phyloP scores from a whole-genome alignment of 2,113 vertebrate species.

The Lutjanus erythropterus region DNA sequence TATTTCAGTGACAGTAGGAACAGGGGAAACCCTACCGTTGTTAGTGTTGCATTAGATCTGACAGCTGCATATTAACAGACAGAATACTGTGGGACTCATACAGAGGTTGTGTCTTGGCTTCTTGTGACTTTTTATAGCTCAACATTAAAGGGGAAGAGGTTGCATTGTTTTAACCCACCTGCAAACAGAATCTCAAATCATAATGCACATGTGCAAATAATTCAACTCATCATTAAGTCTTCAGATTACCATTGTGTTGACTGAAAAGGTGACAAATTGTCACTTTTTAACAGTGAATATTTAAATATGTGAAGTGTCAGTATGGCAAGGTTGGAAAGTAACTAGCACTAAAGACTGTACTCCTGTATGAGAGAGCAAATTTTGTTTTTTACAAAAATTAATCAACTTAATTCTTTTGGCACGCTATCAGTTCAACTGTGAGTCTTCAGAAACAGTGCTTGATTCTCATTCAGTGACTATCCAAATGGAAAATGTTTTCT shows the following conservation, averaged over 20 bases:
- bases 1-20: slow-evolving; percentile 3
- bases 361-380: not conserved
- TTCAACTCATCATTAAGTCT: not conserved
- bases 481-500: not conserved
- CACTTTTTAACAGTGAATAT: not conserved
- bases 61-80: not conserved
- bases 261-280: not conserved
- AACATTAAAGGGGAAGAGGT: not conserved
- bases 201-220: not conserved
- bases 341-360: not conserved
- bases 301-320: not conserved
- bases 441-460: too few species aligned
- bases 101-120: slow-evolving; percentile 10
- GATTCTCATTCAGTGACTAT: not conserved
- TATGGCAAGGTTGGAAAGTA: not conserved
- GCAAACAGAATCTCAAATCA: slow-evolving; percentile 2
- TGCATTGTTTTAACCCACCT: not conserved
- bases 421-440: slow-evolving; percentile 5
- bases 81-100: slow-evolving; percentile 2
- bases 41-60: slow-evolving; percentile 11
- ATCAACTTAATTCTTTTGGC: not conserved
- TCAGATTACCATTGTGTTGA: not conserved
- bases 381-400: not conserved
- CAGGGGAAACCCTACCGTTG: not conserved
- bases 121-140: not conserved